Evolutionary conservation across 35 echinoderm and acorn worm genomes (phyloP).

Genomic region (Eucidaris tribuloides): DNA sequence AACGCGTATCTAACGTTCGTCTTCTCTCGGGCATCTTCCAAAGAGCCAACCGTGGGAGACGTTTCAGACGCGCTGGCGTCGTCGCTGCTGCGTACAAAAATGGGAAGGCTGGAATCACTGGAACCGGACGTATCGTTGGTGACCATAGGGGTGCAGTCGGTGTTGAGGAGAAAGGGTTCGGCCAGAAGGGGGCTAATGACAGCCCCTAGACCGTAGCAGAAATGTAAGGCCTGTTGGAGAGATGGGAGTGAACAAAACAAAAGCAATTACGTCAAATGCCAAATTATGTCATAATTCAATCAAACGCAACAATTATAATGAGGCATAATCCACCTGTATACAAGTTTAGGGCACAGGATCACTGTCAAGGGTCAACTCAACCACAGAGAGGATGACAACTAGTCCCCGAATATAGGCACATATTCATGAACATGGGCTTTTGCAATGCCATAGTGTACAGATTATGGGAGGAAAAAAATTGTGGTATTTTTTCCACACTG

Average conservation of each 20-base stretch:
- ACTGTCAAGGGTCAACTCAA: too few species aligned
- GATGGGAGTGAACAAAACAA: too few species aligned
- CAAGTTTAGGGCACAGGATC: too few species aligned
- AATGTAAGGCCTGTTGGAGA: constrained; percentile 82
- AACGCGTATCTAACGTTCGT: constrained; percentile 86
- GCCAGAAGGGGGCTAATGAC: constrained; percentile 94
- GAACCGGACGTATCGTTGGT: constrained; percentile 19
- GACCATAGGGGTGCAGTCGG: constrained; percentile 70
- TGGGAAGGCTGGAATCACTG: neutral
- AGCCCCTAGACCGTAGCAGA: constrained; percentile 96
- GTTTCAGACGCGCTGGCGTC: neutral
- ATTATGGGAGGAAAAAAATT: too few species aligned
- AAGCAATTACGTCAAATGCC: too few species aligned
- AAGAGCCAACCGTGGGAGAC: constrained; percentile 7
- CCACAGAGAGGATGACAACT: too few species aligned
- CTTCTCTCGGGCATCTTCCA: constrained; percentile 73
- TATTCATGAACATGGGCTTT: too few species aligned
- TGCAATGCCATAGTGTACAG: too few species aligned
- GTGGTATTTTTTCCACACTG: too few species aligned
- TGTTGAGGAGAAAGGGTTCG: constrained; percentile 91
- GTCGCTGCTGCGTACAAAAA: constrained; percentile 5
- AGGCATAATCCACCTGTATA: too few species aligned
- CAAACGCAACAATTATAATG: neutral
- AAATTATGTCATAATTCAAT: neutral
- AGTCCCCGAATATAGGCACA: too few species aligned